These are phyloP conservation scores for Peromyscus aztecus DNA, from an alignment of 2,797 vertebrate genomes.

Conservation along the genomic window DNA sequence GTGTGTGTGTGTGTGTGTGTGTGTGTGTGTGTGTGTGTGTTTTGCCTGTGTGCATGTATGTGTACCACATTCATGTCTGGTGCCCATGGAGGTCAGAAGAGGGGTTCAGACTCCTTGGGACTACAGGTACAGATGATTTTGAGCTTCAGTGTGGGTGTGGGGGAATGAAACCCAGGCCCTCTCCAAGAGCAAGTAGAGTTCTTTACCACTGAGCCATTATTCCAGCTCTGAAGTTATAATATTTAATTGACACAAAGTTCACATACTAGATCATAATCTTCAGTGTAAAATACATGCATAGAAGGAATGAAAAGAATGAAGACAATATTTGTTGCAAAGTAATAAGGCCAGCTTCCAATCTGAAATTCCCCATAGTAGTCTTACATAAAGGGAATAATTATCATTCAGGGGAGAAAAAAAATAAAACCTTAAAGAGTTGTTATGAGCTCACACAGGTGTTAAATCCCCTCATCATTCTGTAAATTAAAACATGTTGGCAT, in stretches of 20 bases:
- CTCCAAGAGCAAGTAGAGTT: not conserved
- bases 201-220: not conserved
- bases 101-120: too few species aligned
- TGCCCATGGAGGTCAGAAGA: not conserved
- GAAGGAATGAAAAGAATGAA: conserved; percentile 21
- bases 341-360: not conserved
- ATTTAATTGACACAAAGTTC: conserved; percentile 44
- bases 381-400: not conserved
- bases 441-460: not conserved
- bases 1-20: not conserved
- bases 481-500: conserved; percentile 8
- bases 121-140: not conserved
- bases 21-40: not conserved
- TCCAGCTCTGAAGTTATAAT: not conserved
- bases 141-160: not conserved
- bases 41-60: not conserved
- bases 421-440: not conserved
- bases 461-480: not conserved
- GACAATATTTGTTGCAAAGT: not conserved
- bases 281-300: conserved; percentile 10
- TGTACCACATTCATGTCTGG: not conserved
- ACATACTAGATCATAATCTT: not conserved
- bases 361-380: not conserved
- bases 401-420: not conserved
- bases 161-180: not conserved